Percentiles rank a stretch among this genome's conserved stretches.
Conservation (phyloP, 2,113 vertebrate genomes). For the Stictonetta naevosa region DNA sequence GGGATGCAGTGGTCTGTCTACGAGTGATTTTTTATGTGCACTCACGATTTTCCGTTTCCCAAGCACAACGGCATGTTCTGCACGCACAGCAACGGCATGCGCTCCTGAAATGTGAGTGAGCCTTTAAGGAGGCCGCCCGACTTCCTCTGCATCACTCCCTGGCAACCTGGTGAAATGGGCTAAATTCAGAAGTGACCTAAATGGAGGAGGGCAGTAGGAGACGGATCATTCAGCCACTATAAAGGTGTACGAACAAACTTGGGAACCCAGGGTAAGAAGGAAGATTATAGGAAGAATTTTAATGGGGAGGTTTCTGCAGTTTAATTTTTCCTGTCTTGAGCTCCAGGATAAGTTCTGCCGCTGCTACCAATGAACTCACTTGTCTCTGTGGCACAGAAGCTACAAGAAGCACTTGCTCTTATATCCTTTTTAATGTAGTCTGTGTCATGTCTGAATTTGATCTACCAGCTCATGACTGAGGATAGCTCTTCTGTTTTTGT, state of each 20-base stretch:
- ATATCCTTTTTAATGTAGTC: conserved; percentile 2
- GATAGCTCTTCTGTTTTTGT: neutral
- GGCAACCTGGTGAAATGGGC: conserved; percentile 8
- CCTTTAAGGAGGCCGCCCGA: neutral
- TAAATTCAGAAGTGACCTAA: conserved; percentile 8
- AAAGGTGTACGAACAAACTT: neutral
- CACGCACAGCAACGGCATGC: neutral
- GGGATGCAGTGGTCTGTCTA: neutral
- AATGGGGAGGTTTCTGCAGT: neutral
- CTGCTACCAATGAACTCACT: neutral
- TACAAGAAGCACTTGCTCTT: neutral
- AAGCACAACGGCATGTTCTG: neutral
- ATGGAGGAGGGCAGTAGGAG: neutral
- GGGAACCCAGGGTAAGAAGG: neutral
- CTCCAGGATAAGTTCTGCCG: neutral
- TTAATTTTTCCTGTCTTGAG: neutral
- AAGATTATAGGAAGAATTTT: neutral
- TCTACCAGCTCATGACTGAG: neutral
- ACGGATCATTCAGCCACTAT: neutral
- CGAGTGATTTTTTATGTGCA: neutral
- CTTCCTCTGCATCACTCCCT: conserved; percentile 1
- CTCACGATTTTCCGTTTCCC: neutral
- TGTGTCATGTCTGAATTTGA: conserved; percentile 23
- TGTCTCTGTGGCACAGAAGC: neutral
- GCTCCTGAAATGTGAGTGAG: conserved; percentile 17